Base-by-base conservation (phyloP, 2,113 vertebrate species). In the Ageneiosus marmoratus region DNA sequence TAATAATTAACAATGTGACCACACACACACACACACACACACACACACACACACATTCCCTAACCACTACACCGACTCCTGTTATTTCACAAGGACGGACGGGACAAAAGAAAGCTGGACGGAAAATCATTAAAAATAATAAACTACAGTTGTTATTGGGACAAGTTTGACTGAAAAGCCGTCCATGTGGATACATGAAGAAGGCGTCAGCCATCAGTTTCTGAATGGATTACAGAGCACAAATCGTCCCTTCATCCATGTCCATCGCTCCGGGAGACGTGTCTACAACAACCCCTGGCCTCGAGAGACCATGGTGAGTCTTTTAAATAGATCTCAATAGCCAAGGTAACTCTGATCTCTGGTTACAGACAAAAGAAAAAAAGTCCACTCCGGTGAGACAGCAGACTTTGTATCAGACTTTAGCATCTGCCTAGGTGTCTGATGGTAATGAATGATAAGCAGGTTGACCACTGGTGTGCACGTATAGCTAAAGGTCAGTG, bases 381-480 rank as follows among this genome's bases (percentile, higher is more conserved):
- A 82, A 58, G 72, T 91, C 89, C 88, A 90, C 88, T 89, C 82
- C 90, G n/a, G 46, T 32, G n/a, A 46, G 58, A 58, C 69, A 83
- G 85, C 88, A 91, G 88, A 89, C 80, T 74, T 88, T 85, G 87
- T 86, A 88, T 85, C 77, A n/a, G 79, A 86, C 50, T 73, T 73
- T 50, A 73, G 90, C 92, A 93, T 93, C 92, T 93, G 92, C 89
- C 90, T 91, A 88, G 88, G 90, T 92, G 88, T 87, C 16, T 77
- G n/a, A 58, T 46, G 50, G 87, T 85, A 94, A 94, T 95, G 92
- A 94, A 93, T 94, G 89, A 87, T 93, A 94, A 94, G 87, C 89
- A 92, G 92, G 83, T 94, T 93, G 94, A 91, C 81, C 86, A 88
- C 88, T 90, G 92, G 89, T 92, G 91, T 90, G 89, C 67, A 60